Percentiles rank a stretch among this genome's conserved stretches.
These are phyloP conservation scores for Scelioninae gen. 1 DNA, from an alignment of 2,888 invertebrate genomes.

Conservation along the genomic window DNA sequence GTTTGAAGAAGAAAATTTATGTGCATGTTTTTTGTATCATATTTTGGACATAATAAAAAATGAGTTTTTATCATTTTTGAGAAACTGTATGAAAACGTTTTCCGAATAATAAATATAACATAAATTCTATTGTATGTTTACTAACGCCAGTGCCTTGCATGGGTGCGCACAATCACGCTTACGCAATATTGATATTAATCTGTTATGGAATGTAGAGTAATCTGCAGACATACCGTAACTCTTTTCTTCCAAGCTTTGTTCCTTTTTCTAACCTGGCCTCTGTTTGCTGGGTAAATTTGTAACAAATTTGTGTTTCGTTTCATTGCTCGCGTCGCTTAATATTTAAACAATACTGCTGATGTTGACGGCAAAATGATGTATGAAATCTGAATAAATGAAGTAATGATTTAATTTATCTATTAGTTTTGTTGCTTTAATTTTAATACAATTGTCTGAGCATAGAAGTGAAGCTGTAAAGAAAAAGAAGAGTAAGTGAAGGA, in stretches of 20 bases:
- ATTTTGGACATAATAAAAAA: too few relatives aligned
- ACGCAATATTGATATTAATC: constrained; percentile 1
- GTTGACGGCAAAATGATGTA: neutral
- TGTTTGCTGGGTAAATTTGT: neutral
- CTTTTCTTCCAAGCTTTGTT: neutral
- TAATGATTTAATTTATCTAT: neutral
- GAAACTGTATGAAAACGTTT: neutral
- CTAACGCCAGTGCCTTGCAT: neutral
- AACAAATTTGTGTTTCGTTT: neutral
- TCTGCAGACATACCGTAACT: neutral
- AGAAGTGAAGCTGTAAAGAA: neutral
- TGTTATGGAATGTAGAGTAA: neutral
- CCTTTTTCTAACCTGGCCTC: neutral
- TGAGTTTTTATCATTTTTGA: neutral
- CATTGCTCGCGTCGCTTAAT: neutral
- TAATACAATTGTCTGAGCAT: neutral
- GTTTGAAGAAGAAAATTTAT: too few relatives aligned
- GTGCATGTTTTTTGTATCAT: too few relatives aligned
- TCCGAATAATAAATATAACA: neutral
- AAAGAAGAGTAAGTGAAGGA: too few relatives aligned
- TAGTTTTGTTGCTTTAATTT: neutral
- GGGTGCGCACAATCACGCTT: neutral
- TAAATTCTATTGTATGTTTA: constrained; percentile 1
- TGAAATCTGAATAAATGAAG: neutral
- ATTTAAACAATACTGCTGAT: constrained; percentile 9